Conservation (phyloP, 2,888 invertebrate species). For the Seira musarum region DNA sequence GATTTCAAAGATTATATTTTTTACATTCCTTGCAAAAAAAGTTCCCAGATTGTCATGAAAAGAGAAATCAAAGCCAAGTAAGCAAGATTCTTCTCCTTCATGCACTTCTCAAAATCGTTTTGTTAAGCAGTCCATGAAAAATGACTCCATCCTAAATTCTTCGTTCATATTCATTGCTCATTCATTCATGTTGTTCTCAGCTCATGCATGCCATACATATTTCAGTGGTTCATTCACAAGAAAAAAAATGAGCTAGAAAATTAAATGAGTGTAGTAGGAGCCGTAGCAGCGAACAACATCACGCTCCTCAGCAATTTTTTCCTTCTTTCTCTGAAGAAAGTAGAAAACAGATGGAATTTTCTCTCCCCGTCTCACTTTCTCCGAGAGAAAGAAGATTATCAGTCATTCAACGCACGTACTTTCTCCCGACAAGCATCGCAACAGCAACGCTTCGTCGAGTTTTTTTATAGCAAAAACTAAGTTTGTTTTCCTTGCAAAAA, state of each 20-base stretch:
- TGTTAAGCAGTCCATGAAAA: background rate
- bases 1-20: no score
- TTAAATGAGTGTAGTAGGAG: background rate
- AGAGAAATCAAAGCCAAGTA: background rate
- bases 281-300: background rate
- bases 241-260: background rate
- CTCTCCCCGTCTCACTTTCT: background rate
- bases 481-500: background rate
- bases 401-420: conserved; percentile 56
- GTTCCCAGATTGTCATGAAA: no score
- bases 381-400: conserved; percentile 46
- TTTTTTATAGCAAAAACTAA: conserved; percentile 25
- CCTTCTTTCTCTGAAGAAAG: background rate
- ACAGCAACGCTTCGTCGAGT: conserved; percentile 52
- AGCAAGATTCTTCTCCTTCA: background rate
- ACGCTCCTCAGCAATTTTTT: no score
- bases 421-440: conserved; percentile 40
- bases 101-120: background rate
- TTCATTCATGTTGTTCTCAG: background rate
- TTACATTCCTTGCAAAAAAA: no score
- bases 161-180: no score
- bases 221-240: background rate
- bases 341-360: conserved; percentile 11
- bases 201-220: conserved; percentile 2
- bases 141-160: background rate